Evolutionary conservation across 2,888 invertebrate genomes (phyloP), one percentile per base, ranked within the genome.

Genomic region (Uloborus plumipes): DNA sequence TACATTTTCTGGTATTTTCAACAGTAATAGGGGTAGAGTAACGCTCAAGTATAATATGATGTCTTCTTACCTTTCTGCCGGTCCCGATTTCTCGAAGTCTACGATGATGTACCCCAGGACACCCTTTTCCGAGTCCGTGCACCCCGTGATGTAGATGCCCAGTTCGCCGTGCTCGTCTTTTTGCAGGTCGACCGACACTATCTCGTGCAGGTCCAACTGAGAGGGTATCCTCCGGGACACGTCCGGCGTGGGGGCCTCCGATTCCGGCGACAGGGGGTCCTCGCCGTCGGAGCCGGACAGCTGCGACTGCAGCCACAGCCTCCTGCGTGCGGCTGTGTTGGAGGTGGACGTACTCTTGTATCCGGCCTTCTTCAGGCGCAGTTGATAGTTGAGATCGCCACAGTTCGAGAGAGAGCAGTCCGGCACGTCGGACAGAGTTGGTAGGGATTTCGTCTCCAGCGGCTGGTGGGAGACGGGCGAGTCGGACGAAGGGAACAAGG

Each of bases 101-200:
- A 93, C 91, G 82, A 92, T 91, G 86, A 90, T 87, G 86, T 91
- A 91, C 62, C 89, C 88, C 18, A 83, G 53, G 18, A 86, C 76
- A 64, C 79, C 81, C 55, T 84, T 84, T 51, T 85, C 85, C 13
- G 76, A 51, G 49, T 85, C 85, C 6, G 67, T 75, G 51, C 81
- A 84, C 58, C 86, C 85, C 16, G 93, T 92, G 85, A 94, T 89
- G 85, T 93, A 92, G 55, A 94, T 92, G 2, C 94, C 94, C 53
- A 94, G 90, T 66, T 87, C 87, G 86, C 92, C 93, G 87, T 92
- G 89, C 86, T 92, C 91, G 51, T 92, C 91, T 87, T 93, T 93
- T 78, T 92, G 90, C 85, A 94, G 89, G 86, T 93, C 91, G 73
- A 94, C 91, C 14, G 74, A 77, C 13, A 79, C 58, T 9, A 79